These are phyloP conservation scores for Lepilemur ruficaudatus DNA, from an alignment of 2,797 vertebrate species.

Conservation along the genomic window DNA sequence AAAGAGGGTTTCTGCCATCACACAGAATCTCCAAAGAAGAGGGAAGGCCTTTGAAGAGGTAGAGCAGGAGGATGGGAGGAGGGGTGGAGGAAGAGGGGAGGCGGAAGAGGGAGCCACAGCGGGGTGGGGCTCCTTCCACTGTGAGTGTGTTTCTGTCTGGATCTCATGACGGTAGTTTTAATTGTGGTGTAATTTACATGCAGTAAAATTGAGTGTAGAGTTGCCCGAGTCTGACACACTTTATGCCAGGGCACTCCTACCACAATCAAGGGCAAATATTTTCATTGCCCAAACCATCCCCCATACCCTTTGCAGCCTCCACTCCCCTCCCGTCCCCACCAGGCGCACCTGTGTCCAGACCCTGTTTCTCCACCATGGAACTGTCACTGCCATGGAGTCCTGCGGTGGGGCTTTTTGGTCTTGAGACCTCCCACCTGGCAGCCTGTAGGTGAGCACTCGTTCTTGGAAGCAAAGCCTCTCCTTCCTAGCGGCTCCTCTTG, in stretches of 20 bases:
- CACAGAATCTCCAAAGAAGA: not conserved
- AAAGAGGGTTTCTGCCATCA: not conserved
- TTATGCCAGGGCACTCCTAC: not conserved
- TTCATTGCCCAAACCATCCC: not conserved
- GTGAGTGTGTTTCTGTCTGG: not conserved
- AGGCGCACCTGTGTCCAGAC: not conserved
- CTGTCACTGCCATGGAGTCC: not conserved
- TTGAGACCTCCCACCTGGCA: not conserved
- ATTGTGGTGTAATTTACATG: not conserved
- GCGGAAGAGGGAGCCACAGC: too few relatives aligned
- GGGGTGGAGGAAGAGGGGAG: too few relatives aligned
- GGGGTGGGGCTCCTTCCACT: rapidly evolving
- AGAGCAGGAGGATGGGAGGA: not conserved
- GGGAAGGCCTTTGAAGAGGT: not conserved
- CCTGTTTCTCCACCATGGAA: too few relatives aligned
- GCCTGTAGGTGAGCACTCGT: too few relatives aligned
- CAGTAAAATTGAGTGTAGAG: not conserved
- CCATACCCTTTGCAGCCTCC: not conserved
- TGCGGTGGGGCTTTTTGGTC: not conserved
- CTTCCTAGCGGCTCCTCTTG: not conserved
- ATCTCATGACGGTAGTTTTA: not conserved
- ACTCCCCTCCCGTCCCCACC: not conserved
- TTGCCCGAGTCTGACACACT: not conserved
- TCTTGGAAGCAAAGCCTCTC: not conserved
- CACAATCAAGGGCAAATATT: not conserved